Percentiles rank a stretch among this genome's conserved stretches.
Evolutionary conservation across 2,113 vertebrate genomes (phyloP).

Genomic region (Junco hyemalis): DNA sequence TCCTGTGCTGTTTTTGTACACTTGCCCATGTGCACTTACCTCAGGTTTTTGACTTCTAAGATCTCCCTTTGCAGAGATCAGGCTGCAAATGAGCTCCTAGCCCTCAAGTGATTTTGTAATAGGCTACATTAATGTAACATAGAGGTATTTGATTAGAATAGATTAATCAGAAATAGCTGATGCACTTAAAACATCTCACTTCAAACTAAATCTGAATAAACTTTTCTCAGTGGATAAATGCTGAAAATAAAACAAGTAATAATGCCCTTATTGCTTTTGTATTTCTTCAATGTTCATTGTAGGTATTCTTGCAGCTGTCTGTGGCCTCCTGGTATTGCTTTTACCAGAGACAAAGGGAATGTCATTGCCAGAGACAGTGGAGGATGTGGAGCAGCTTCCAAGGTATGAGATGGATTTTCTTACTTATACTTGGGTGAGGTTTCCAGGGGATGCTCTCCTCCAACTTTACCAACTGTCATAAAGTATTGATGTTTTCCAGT

Average conservation of each 20-base stretch:
- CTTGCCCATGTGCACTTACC: background rate
- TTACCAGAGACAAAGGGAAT: slow-evolving; percentile 92
- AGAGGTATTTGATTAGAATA: background rate
- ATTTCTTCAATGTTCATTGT: background rate
- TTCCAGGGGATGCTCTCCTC: background rate
- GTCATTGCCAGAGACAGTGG: slow-evolving; percentile 88
- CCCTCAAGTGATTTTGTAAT: background rate
- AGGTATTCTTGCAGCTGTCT: slow-evolving; percentile 85
- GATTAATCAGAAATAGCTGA: background rate
- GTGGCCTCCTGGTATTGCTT: slow-evolving; percentile 85
- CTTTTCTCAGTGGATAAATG: background rate
- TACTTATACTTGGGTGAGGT: background rate
- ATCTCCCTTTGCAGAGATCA: background rate
- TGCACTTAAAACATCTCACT: background rate
- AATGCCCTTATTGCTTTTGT: background rate
- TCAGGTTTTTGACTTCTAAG: background rate
- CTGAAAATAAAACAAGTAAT: background rate
- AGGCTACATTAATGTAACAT: background rate
- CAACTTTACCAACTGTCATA: background rate
- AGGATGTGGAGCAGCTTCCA: slow-evolving; percentile 87
- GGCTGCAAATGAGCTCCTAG: background rate
- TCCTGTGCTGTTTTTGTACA: background rate
- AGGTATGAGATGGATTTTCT: slow-evolving; percentile 67
- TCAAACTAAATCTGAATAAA: background rate
- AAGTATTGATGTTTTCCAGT: background rate